Evolutionary conservation across 2,113 vertebrate genomes (phyloP).

Genomic region (Willisornis vidua): DNA sequence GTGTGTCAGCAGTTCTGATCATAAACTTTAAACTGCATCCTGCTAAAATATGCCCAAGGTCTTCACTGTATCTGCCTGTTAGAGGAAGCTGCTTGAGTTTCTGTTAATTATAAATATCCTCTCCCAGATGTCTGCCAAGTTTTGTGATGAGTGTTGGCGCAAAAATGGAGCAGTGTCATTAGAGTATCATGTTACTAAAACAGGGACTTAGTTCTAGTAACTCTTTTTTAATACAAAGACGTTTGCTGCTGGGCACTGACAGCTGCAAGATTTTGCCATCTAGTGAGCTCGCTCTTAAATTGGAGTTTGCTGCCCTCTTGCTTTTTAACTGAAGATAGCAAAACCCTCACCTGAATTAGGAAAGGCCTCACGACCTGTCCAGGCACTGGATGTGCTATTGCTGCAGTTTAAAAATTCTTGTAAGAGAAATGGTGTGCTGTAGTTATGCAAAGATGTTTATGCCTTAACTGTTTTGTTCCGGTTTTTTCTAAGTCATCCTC

Average conservation of each 20-base stretch:
- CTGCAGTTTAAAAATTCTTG: background rate
- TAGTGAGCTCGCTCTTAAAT: background rate
- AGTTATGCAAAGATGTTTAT: background rate
- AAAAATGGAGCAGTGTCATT: background rate
- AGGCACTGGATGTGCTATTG: background rate
- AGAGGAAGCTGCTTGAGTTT: background rate
- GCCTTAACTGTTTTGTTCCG: background rate
- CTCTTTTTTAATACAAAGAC: background rate
- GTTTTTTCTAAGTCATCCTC: background rate
- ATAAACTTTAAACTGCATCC: background rate
- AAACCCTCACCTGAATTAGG: background rate
- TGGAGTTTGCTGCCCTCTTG: slow-evolving; percentile 53
- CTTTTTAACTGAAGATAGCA: background rate
- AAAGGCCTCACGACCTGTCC: background rate
- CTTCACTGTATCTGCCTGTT: background rate
- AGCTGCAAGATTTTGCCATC: background rate
- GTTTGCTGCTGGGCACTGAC: background rate
- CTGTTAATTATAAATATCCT: background rate
- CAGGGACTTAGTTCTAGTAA: background rate
- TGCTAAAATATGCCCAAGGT: background rate
- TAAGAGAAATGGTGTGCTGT: background rate
- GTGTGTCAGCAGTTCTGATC: background rate
- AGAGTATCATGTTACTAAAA: background rate
- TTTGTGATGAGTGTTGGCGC: background rate
- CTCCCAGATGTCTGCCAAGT: background rate